Percentiles rank a stretch among this genome's conserved stretches.
These are phyloP conservation scores for Arnoldichthys spilopterus DNA, from an alignment of 2,797 vertebrate species.

Conservation along the genomic window DNA sequence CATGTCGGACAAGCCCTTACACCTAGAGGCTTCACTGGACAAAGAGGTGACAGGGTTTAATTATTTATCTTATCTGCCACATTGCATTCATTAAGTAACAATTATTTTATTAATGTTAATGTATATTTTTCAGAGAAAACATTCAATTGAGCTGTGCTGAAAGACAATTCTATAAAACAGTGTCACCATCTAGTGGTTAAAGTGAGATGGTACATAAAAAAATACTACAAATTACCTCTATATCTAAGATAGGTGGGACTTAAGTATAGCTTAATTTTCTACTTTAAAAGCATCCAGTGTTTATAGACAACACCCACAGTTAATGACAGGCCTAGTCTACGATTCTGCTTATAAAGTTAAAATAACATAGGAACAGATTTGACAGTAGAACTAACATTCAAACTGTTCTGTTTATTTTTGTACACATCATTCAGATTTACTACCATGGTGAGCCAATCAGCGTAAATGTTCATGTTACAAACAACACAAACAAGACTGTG, in stretches of 20 bases:
- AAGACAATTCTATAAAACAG: neutral
- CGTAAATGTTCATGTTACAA: constrained; percentile 94
- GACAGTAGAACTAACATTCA: neutral
- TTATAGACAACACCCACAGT: neutral
- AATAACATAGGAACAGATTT: neutral
- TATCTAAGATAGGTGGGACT: neutral
- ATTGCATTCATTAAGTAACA: neutral
- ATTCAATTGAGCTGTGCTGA: neutral
- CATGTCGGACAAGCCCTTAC: constrained; percentile 95
- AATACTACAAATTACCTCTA: neutral
- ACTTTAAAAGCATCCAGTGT: neutral
- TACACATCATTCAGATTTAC: constrained; percentile 82
- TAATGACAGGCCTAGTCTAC: too few species aligned
- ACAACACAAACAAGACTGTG: constrained; percentile 97
- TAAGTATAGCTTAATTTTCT: neutral
- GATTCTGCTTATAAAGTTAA: neutral
- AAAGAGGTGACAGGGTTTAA: constrained; percentile 85
- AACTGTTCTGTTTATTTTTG: neutral
- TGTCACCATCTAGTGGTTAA: constrained; percentile 46
- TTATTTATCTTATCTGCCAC: too few species aligned
- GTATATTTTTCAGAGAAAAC: neutral
- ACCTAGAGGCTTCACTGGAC: constrained; percentile 93
- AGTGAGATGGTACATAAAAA: constrained; percentile 15
- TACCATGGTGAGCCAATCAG: constrained; percentile 97
- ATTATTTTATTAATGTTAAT: neutral